phyloP scores from a whole-genome alignment of 2,888 invertebrate species.

The Agrypnus murinus region DNA sequence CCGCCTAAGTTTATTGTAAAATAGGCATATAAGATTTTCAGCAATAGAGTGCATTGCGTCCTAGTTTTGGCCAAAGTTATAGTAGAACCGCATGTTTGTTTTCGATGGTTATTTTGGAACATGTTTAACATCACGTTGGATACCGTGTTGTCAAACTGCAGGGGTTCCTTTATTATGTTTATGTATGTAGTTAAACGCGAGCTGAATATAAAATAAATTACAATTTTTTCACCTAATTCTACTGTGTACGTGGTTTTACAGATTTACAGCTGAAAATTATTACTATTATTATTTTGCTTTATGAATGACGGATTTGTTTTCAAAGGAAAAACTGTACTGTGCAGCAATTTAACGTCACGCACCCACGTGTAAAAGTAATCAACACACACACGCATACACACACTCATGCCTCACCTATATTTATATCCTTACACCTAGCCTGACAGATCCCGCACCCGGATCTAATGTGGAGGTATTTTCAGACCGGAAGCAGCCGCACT shows the following conservation, averaged over 20 bases:
- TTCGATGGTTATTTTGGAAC: conserved; percentile 48
- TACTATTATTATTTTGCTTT: not conserved
- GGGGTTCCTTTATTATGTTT: conserved; percentile 50
- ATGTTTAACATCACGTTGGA: conserved; percentile 51
- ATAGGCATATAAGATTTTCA: not conserved
- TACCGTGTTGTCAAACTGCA: conserved; percentile 53
- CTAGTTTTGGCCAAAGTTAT: conserved; percentile 35
- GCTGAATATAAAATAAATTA: conserved; percentile 27
- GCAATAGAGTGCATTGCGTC: conserved; percentile 19
- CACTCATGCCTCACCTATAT: conserved; percentile 60
- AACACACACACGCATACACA: conserved; percentile 45
- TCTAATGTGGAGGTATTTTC: conserved; percentile 59
- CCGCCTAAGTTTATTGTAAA: conserved; percentile 37
- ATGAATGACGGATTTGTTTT: conserved; percentile 35
- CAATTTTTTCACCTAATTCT: conserved; percentile 32
- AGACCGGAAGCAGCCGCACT: conserved; percentile 64
- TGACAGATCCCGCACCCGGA: conserved; percentile 54
- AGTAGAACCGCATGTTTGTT: conserved; percentile 31
- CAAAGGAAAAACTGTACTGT: conserved; percentile 18
- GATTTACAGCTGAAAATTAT: conserved; percentile 4
- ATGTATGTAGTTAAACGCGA: conserved; percentile 30
- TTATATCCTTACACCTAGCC: conserved; percentile 61
- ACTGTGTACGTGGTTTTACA: conserved; percentile 12
- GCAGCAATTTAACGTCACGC: conserved; percentile 12
- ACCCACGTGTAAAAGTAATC: conserved; percentile 49